Percentiles rank a stretch among this genome's conserved stretches.
Evolutionary conservation across 2,113 vertebrate genomes (phyloP).

Genomic region (Pseudorhombus dupliciocellatus): DNA sequence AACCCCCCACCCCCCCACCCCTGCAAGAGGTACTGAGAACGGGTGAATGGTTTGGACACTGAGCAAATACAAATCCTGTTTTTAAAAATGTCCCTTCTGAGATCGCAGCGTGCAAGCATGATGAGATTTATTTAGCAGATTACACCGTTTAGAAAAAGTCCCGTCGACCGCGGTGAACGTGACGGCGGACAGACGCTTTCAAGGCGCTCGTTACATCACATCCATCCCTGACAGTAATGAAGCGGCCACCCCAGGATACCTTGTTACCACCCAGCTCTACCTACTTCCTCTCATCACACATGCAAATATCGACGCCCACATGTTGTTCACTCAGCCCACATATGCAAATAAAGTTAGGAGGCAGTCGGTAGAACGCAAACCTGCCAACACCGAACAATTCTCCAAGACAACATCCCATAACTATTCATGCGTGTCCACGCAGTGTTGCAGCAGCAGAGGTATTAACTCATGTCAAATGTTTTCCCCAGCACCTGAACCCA

Average conservation of each 20-base stretch:
- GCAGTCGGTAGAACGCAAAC: conserved; percentile 8
- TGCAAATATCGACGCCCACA: conserved; percentile 4
- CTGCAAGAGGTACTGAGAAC: too few relatives aligned
- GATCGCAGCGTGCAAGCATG: too few relatives aligned
- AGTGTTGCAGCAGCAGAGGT: neutral
- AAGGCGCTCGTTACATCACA: neutral
- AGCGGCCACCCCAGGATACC: neutral
- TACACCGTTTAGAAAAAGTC: neutral
- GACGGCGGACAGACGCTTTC: neutral
- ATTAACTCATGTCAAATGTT: neutral
- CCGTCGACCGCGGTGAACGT: neutral
- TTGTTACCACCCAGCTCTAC: neutral
- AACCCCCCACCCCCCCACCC: too few relatives aligned
- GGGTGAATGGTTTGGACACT: too few relatives aligned
- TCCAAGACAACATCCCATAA: neutral
- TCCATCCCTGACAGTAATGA: neutral
- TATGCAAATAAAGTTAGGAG: conserved; percentile 32
- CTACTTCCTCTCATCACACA: neutral
- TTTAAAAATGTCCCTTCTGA: too few relatives aligned
- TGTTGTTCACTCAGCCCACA: conserved; percentile 12
- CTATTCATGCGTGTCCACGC: neutral
- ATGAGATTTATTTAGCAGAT: too few relatives aligned
- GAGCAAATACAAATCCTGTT: too few relatives aligned
- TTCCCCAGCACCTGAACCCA: neutral
- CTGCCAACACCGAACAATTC: neutral